Percentiles rank a stretch among this genome's conserved stretches.
These are phyloP conservation scores for Pemphigus obesinymphae DNA, from an alignment of 1,140 invertebrate genomes.

Conservation along the genomic window DNA sequence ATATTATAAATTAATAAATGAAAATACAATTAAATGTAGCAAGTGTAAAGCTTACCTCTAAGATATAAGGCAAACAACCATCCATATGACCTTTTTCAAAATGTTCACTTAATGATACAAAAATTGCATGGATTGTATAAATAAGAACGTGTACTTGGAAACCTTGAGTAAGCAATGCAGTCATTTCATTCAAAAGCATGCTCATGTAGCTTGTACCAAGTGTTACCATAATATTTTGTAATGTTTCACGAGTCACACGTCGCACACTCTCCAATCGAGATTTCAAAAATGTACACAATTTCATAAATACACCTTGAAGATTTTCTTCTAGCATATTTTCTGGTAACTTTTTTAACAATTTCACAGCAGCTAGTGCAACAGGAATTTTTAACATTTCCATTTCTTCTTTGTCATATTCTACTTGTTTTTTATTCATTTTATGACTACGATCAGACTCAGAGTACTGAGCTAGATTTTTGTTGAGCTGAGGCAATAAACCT, in stretches of 20 bases:
- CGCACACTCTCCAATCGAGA: slow-evolving; percentile 84
- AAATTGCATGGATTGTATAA: slow-evolving; percentile 78
- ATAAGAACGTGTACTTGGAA: slow-evolving; percentile 91
- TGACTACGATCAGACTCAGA: slow-evolving; percentile 67
- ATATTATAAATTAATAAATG: too few relatives aligned
- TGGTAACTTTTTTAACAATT: slow-evolving; percentile 84
- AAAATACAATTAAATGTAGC: too few relatives aligned
- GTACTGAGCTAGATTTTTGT: slow-evolving; percentile 65
- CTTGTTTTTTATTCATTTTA: slow-evolving; percentile 69
- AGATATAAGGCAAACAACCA: slow-evolving; percentile 67
- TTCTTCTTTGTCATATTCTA: slow-evolving; percentile 65
- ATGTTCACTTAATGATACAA: slow-evolving; percentile 63
- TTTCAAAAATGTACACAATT: slow-evolving; percentile 82
- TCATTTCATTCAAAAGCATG: slow-evolving; percentile 74
- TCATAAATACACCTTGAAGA: slow-evolving; percentile 74
- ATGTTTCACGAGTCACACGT: slow-evolving; percentile 75
- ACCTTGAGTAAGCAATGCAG: slow-evolving; percentile 73
- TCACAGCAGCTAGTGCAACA: slow-evolving; percentile 85
- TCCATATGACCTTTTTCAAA: slow-evolving; percentile 73
- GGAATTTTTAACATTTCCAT: slow-evolving; percentile 87
- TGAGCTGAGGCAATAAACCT: slow-evolving; percentile 61
- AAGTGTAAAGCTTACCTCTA: slow-evolving; percentile 59
- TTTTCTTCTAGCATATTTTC: slow-evolving; percentile 66
- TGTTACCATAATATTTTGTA: slow-evolving; percentile 81
- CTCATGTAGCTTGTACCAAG: slow-evolving; percentile 79